Evolutionary conservation across 2,797 vertebrate species (phyloP).

Genomic region (Numenius phaeopus): DNA sequence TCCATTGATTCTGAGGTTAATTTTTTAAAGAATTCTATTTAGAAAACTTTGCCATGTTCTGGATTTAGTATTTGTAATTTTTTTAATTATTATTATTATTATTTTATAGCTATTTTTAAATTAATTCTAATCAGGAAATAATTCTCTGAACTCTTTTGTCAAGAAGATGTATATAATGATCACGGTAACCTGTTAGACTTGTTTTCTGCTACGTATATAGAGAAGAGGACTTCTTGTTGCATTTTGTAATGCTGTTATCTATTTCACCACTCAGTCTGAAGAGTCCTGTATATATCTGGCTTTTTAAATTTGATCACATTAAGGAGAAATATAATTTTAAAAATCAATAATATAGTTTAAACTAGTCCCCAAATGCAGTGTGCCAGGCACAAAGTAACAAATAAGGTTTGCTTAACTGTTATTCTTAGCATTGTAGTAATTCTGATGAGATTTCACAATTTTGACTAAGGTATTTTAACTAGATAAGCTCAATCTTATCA

Average conservation of each 20-base stretch:
- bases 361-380: background rate
- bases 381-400: background rate
- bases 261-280: background rate
- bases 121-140: background rate
- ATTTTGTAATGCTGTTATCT: background rate
- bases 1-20: background rate
- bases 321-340: background rate
- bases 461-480: constrained; percentile 24
- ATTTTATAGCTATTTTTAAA: background rate
- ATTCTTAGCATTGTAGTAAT: background rate
- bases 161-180: background rate
- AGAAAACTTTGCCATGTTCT: background rate
- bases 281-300: background rate
- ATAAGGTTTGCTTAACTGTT: background rate
- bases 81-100: background rate
- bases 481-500: background rate
- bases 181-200: background rate
- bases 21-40: background rate
- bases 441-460: background rate
- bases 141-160: background rate
- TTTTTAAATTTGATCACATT: background rate
- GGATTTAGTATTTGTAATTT: background rate
- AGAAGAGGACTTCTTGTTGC: background rate
- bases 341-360: background rate
- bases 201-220: background rate